Conservation (phyloP, 2,113 vertebrate species). For the Gobio gobio region DNA sequence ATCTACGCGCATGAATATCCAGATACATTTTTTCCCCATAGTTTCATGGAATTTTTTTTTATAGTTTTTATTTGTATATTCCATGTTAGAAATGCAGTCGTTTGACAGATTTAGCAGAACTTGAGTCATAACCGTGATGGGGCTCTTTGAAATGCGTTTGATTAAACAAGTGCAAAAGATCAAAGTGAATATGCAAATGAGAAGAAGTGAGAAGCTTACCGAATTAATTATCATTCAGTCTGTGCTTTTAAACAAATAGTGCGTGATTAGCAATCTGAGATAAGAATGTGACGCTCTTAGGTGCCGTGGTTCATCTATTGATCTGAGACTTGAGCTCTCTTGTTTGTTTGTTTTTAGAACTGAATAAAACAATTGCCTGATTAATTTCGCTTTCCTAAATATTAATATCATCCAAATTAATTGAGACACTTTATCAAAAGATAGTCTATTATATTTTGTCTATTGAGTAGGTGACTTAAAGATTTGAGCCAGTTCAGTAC, state of each 20-base stretch:
- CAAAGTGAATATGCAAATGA: slow-evolving; percentile 65
- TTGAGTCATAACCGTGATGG: slow-evolving; percentile 51
- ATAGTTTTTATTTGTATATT: not conserved
- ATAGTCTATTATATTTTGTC: not conserved
- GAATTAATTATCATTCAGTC: slow-evolving; percentile 65
- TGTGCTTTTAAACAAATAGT: slow-evolving; percentile 60
- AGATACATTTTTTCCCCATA: not conserved
- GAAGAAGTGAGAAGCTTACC: slow-evolving; percentile 58
- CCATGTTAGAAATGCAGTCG: slow-evolving; percentile 40
- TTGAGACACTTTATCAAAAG: not conserved
- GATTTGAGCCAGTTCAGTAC: not conserved
- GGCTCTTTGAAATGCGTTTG: slow-evolving; percentile 65
- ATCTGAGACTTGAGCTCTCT: not conserved
- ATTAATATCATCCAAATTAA: not conserved
- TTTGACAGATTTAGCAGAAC: slow-evolving; percentile 31
- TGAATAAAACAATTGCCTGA: not conserved
- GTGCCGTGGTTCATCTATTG: not conserved
- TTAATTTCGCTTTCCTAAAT: not conserved
- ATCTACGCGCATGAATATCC: not conserved
- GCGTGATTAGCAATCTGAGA: slow-evolving; percentile 58
- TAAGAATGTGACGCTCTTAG: slow-evolving; percentile 43
- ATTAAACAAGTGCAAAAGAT: slow-evolving; percentile 61
- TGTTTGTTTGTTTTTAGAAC: not conserved
- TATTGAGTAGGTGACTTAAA: not conserved
- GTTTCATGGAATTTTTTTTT: not conserved